Percentiles rank a stretch among this genome's conserved stretches.
Evolutionary conservation across 1,140 invertebrate species (phyloP).

Genomic region (Dendrolimus punctatus): DNA sequence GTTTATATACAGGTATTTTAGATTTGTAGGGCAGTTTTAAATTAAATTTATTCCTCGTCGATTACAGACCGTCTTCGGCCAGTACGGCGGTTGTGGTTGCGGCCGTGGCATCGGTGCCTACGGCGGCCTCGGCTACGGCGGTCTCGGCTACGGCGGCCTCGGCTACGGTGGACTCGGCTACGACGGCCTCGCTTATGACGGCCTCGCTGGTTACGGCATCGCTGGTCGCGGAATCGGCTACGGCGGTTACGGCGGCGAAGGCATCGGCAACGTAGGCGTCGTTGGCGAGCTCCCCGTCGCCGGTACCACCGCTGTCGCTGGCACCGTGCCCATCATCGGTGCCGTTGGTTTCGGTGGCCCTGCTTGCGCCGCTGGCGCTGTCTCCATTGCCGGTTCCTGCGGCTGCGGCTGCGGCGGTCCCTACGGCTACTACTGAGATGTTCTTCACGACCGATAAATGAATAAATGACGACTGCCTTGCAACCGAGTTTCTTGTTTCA

Average conservation of each 20-base stretch:
- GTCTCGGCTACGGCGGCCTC: background rate
- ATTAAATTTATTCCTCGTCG: no score
- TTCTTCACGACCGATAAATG: background rate
- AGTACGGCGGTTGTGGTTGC: no score
- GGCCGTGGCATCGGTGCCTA: background rate
- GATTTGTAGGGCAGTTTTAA: no score
- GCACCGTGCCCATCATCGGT: background rate
- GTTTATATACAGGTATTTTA: no score
- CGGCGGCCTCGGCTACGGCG: background rate
- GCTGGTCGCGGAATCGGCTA: conserved; percentile 9
- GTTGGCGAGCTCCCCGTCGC: conserved; percentile 1
- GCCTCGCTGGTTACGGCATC: background rate
- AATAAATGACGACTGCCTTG: background rate
- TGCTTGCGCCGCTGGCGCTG: background rate
- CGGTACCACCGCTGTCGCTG: background rate
- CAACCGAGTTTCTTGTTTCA: conserved; percentile 1
- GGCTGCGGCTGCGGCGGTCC: background rate
- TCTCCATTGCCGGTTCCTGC: background rate
- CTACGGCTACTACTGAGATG: background rate
- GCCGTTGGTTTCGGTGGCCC: background rate
- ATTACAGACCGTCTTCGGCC: no score
- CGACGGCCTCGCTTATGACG: background rate
- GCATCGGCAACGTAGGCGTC: conserved; percentile 17
- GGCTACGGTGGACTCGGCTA: conserved; percentile 8
- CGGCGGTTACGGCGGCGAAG: conserved; percentile 27